Evolutionary conservation across 2,888 invertebrate genomes (phyloP), one percentile per base, ranked within the genome.

Genomic region (Beris chalybata): DNA sequence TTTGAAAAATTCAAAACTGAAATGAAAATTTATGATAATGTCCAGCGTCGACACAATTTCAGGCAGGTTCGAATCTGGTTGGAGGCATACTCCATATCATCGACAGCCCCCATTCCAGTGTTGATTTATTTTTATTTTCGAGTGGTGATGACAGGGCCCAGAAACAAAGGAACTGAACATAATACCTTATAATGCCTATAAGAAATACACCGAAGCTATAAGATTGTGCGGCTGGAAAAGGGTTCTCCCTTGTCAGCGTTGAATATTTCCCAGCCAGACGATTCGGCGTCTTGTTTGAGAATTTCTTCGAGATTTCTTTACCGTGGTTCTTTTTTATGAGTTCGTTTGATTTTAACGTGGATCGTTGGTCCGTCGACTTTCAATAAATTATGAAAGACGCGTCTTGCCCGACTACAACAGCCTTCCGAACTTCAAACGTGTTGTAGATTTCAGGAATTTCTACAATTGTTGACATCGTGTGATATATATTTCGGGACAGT

Each of bases 91-190:
- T 38, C 52, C 22, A 32, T 15, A 45, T 44, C 54, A 47, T 61
- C 66, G 50, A 64, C 45, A 65, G 64, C 59, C 61, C 61, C 22
- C 52, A 67, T 65, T 65, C 61, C 56, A 53, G 59, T 59, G 55
- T 65, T 58, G 65, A 65, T 67, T 67, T 65, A 65, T 67, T 67
- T 67, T 65, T 65, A 65, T 67, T 56, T 67, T 67, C 59, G 54
- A 58, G 38, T 44, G 29, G 38, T 55, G 55, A 7, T 67, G 67
- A 67, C 64, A 67, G 52, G 64, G 22, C 31, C 64, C 47, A 64
- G 65, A 67, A 67, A 67, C 67, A 67, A 67, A 67, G 67, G 61
- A 52, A 52, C 50, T 38, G 22, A 52, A 61, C 38, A n/a, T 13
- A 32, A 45, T 52, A 59, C 58, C 48, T 48, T 47, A 48, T 30